These are phyloP conservation scores for Ondatra zibethicus DNA, from an alignment of 2,113 vertebrate genomes.

Conservation along the genomic window DNA sequence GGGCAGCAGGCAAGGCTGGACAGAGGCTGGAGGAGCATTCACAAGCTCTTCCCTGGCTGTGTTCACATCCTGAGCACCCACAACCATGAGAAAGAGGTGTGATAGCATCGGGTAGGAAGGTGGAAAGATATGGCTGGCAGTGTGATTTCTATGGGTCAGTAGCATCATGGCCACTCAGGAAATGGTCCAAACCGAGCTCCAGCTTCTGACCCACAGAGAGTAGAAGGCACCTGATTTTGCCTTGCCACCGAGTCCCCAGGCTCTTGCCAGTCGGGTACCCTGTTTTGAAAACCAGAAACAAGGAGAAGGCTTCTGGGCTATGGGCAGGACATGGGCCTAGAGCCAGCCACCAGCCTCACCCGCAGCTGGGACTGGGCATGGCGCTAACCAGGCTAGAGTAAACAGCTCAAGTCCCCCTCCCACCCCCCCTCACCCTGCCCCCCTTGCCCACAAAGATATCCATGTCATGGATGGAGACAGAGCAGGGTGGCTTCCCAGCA, in stretches of 20 bases:
- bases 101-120: fast-evolving
- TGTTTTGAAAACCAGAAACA: neutral
- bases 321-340: neutral
- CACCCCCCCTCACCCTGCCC: fast-evolving
- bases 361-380: neutral
- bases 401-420: fast-evolving
- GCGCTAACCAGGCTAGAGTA: neutral
- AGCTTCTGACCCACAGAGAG: neutral
- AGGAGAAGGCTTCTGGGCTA: fast-evolving
- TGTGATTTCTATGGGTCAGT: neutral
- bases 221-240: neutral
- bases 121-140: fast-evolving
- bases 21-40: fast-evolving
- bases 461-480: neutral
- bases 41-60: neutral
- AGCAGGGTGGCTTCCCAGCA: too few relatives aligned
- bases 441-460: fast-evolving
- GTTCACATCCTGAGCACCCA: fast-evolving
- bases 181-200: neutral
- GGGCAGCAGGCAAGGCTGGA: fast-evolving
- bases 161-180: neutral
- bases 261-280: neutral
- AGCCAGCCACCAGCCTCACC: neutral
- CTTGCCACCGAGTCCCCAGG: neutral
- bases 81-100: fast-evolving